These are phyloP conservation scores for Luscinia megarhynchos DNA, from an alignment of 2,797 vertebrate species.

Conservation along the genomic window DNA sequence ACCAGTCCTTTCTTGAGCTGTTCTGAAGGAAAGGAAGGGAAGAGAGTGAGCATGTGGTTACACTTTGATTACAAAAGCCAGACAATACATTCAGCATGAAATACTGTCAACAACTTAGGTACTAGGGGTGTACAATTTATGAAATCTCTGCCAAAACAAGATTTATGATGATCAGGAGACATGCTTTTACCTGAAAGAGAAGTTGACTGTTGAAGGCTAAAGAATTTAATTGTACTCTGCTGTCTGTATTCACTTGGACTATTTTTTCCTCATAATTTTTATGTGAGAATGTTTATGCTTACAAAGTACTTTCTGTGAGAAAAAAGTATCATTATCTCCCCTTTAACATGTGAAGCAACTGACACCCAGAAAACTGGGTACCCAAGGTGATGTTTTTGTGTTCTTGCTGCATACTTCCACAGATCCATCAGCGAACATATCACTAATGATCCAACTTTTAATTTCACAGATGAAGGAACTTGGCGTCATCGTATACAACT, in stretches of 20 bases:
- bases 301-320: neutral
- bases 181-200: neutral
- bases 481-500: conserved; percentile 91
- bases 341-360: neutral
- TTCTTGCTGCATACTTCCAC: neutral
- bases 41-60: neutral
- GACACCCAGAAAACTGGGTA: neutral
- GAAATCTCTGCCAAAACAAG: neutral
- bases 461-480: conserved; percentile 93
- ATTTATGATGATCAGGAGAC: neutral
- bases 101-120: neutral
- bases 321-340: neutral
- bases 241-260: neutral
- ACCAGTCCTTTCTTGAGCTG: neutral
- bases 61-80: neutral
- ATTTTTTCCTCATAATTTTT: neutral
- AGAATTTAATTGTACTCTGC: neutral
- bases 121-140: neutral
- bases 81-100: neutral
- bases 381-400: neutral
- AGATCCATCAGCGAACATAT: neutral
- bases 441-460: conserved; percentile 56
- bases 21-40: neutral
- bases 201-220: neutral
- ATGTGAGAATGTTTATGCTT: neutral